phyloP scores from a whole-genome alignment of 2,113 vertebrate species.

The Pelecanus crispus region DNA sequence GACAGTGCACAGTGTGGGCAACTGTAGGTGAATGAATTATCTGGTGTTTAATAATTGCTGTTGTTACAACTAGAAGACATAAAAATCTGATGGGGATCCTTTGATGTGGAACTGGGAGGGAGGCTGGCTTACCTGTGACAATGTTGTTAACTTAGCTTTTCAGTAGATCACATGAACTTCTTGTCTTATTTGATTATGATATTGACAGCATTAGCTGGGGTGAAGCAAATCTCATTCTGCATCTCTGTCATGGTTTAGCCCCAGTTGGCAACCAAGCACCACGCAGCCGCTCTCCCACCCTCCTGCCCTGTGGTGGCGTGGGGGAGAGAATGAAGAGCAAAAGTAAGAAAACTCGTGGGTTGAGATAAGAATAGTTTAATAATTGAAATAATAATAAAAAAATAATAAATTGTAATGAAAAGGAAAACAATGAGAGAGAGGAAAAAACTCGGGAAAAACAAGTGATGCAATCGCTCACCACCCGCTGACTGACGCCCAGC shows the following conservation, averaged over 20 bases:
- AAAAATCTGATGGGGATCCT: background rate
- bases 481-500: too few species aligned
- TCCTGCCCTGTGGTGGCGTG: too few species aligned
- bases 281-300: too few species aligned
- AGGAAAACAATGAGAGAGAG: too few species aligned
- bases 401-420: too few species aligned
- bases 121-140: background rate
- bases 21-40: background rate
- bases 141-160: background rate
- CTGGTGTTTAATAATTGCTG: background rate
- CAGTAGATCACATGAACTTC: background rate
- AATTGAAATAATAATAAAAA: too few species aligned
- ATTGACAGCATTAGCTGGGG: background rate
- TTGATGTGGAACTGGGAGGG: background rate
- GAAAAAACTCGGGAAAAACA: too few species aligned
- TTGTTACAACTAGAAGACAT: background rate
- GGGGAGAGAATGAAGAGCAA: too few species aligned
- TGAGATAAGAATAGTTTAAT: too few species aligned
- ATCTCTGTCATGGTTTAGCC: background rate
- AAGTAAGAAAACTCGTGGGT: too few species aligned
- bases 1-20: background rate
- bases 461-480: too few species aligned
- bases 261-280: too few species aligned
- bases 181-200: background rate
- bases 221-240: background rate